phyloP scores from a whole-genome alignment of 1,140 invertebrate species.

The Leptopilina clavipes region DNA sequence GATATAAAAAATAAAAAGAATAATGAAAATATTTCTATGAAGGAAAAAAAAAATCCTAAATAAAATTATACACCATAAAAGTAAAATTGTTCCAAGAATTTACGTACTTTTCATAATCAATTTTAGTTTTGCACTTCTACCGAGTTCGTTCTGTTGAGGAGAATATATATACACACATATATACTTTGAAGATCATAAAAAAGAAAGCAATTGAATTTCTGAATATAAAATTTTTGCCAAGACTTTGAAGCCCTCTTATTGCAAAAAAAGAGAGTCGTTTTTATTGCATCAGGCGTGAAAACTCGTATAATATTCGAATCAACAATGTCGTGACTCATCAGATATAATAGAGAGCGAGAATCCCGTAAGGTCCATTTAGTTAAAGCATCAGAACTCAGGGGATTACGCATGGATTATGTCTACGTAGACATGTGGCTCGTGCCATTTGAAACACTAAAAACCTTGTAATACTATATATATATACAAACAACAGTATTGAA shows the following conservation, averaged over 20 bases:
- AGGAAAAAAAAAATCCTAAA: not conserved
- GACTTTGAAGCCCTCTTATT: not conserved
- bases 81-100: too few relatives aligned
- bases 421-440: constrained; percentile 21
- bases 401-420: constrained; percentile 20
- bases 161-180: too few relatives aligned
- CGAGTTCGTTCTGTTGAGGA: too few relatives aligned
- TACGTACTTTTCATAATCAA: too few relatives aligned
- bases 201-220: constrained; percentile 1
- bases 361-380: constrained; percentile 27
- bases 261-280: not conserved
- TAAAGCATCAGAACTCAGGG: constrained; percentile 23
- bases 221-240: not conserved
- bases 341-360: constrained; percentile 19
- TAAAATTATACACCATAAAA: too few relatives aligned
- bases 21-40: not conserved
- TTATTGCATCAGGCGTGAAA: constrained; percentile 26
- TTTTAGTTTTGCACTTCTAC: too few relatives aligned
- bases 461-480: not conserved
- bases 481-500: not conserved
- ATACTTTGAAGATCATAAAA: not conserved
- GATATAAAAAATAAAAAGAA: too few relatives aligned
- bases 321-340: constrained; percentile 23
- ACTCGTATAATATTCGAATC: constrained; percentile 13
- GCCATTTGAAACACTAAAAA: constrained; percentile 24